Evolutionary conservation across 2,888 invertebrate genomes (phyloP), one percentile per base, ranked within the genome.

Genomic region (Heliconius aoede): DNA sequence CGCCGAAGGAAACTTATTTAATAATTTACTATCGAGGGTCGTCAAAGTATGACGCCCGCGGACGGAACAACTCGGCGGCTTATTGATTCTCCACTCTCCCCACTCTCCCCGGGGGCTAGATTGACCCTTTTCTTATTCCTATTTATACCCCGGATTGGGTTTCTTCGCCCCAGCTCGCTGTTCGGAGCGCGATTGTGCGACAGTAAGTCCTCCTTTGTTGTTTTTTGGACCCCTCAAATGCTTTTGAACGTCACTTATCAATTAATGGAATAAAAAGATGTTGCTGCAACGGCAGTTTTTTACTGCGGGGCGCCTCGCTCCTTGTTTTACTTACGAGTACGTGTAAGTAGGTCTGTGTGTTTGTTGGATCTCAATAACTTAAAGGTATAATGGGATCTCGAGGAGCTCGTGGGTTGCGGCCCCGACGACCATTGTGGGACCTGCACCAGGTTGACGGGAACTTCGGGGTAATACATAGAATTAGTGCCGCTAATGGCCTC

Each of bases 51-150:
- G 78, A 78, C 73, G 77, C 71, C 75, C 77, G 79, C 30, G 77
- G 79, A 79, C 77, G 69, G 75, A 73, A 77, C 60, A 78, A 73
- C 69, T 68, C 72, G 67, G 68, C 73, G 67, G 73, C 73, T 74
- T 74, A 79, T 79, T 69, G 79, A 76, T 76, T 79, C 72, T 71
- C 69, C 74, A 36, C 11, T 68, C 74, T 58, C 72, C 74, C 69
- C 74, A 36, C 7, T 68, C 74, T 58, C 80, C 78, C 79, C 76
- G 80, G 81, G 83, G 84, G 81, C 78, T 84, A 82, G 81, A 85
- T 87, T 85, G 88, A 87, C 89, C 89, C 90, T 86, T 87, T 86
- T 84, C 86, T 85, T 84, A 86, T 85, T 87, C 85, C 85, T 87
- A 86, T 88, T 86, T 86, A 84, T 85, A 83, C 85, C 80, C 81